phyloP scores from a whole-genome alignment of 2,797 vertebrate species.

The Platyrinchus mystaceus region DNA sequence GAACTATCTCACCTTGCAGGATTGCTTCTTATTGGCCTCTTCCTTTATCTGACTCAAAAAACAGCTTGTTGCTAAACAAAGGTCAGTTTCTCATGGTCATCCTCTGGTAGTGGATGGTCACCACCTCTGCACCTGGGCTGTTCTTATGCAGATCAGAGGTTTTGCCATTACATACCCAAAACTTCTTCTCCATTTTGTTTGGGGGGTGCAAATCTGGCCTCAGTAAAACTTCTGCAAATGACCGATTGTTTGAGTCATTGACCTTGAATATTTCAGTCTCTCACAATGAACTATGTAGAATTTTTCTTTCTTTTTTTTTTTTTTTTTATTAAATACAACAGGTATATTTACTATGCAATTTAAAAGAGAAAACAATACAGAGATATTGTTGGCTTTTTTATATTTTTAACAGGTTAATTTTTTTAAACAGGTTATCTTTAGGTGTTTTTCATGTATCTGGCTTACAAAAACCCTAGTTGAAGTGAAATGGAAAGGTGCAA shows the following conservation, averaged over 20 bases:
- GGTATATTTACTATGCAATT: neutral
- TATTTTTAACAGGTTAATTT: neutral
- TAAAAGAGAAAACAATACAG: neutral
- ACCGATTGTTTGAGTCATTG: neutral
- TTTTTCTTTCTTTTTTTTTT: neutral
- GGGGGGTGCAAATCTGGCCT: neutral
- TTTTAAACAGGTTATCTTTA: neutral
- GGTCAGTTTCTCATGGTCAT: neutral
- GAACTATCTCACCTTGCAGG: neutral
- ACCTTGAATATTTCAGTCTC: neutral
- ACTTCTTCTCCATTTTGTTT: neutral
- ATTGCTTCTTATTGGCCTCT: neutral
- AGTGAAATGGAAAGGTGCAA: neutral
- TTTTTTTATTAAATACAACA: fast-evolving
- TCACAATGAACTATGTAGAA: neutral
- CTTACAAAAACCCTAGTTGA: neutral
- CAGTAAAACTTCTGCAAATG: neutral
- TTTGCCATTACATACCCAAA: too few species aligned
- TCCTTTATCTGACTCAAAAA: neutral
- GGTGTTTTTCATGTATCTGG: neutral
- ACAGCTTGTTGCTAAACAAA: neutral
- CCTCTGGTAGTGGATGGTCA: neutral
- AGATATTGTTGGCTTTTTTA: fast-evolving
- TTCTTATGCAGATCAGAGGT: neutral
- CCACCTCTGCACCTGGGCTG: neutral